Evolutionary conservation across 2,888 invertebrate genomes (phyloP).

Genomic region (Yponomeuta evonymella): DNA sequence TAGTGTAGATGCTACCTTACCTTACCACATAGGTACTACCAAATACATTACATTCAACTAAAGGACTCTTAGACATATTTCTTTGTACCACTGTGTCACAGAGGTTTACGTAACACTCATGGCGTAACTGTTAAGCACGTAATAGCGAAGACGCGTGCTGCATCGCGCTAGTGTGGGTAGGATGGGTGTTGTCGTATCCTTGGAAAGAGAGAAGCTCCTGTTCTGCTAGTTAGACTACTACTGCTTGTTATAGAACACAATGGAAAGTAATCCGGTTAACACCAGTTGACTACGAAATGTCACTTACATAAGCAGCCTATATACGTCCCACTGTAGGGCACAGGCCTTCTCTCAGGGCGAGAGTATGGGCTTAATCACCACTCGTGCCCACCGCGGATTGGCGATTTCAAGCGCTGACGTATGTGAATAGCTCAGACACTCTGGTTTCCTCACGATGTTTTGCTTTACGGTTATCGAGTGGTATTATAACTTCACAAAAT

Average conservation of each 20-base stretch:
- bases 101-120: not conserved
- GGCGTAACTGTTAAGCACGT: not conserved
- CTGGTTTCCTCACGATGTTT: too few relatives aligned
- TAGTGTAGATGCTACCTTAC: not conserved
- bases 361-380: too few relatives aligned
- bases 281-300: not conserved
- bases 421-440: too few relatives aligned
- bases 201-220: constrained; percentile 1
- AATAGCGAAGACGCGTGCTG: not conserved
- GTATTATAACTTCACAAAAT: too few relatives aligned
- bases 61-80: not conserved
- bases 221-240: not conserved
- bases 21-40: not conserved
- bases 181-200: not conserved
- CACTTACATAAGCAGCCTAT: not conserved
- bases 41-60: not conserved
- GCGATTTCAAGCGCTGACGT: too few relatives aligned
- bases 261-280: not conserved
- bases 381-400: too few relatives aligned
- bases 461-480: too few relatives aligned
- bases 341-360: too few relatives aligned
- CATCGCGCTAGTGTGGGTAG: not conserved
- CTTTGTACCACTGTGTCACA: not conserved
- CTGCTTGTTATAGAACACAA: not conserved
- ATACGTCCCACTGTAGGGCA: too few relatives aligned